A percentile compares a stretch with the other conserved stretches of the same genome.
These are phyloP conservation scores for Erebia palarica DNA, from an alignment of 2,888 invertebrate species.

Conservation along the genomic window DNA sequence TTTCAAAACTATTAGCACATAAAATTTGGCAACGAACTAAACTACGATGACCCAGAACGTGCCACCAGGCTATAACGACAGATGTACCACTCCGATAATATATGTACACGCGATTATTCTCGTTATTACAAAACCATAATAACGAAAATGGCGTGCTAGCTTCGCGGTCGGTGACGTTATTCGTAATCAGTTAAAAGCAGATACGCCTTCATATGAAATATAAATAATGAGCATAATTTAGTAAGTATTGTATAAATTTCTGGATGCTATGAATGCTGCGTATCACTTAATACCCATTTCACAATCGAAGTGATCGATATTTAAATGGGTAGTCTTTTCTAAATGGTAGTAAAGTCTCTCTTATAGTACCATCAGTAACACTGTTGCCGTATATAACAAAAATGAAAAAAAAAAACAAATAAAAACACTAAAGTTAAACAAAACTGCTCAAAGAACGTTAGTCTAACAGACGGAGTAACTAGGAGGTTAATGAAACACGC, in stretches of 20 bases:
- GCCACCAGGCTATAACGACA: conserved; percentile 34
- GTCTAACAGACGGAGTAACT: no score
- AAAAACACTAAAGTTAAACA: no score
- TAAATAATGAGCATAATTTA: conserved; percentile 31
- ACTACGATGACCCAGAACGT: conserved; percentile 39
- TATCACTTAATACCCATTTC: not conserved
- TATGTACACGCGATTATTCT: not conserved
- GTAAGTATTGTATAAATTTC: conserved; percentile 7
- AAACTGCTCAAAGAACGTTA: no score
- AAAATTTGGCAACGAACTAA: conserved; percentile 39
- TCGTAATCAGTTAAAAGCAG: conserved; percentile 36
- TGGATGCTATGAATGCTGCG: not conserved
- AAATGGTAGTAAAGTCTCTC: no score
- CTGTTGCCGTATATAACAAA: no score
- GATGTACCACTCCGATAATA: conserved; percentile 32
- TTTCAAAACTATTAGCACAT: conserved; percentile 35
- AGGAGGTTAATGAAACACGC: not conserved
- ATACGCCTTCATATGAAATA: conserved; percentile 33
- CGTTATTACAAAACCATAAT: not conserved
- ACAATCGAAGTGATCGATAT: not conserved
- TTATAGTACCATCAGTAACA: no score
- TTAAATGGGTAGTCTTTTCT: no score
- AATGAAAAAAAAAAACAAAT: no score
- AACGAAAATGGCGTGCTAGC: conserved; percentile 17
- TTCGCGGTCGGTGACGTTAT: conserved; percentile 25